Base-by-base conservation (phyloP, 2,113 vertebrate species). In the Grammomys surdaster region DNA sequence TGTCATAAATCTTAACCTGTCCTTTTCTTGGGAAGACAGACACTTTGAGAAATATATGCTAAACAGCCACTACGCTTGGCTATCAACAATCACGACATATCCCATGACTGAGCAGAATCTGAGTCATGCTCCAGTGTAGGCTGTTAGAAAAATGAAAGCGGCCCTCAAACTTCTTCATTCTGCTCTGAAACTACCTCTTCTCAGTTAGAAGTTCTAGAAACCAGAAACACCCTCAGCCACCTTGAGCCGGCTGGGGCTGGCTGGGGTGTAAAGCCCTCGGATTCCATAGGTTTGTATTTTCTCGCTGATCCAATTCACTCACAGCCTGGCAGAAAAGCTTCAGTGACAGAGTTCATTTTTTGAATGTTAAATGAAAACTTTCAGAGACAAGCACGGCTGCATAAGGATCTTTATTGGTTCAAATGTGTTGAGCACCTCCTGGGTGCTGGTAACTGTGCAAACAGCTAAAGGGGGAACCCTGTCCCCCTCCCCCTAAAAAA, bases 31-130 rank as follows among this genome's bases (percentile, higher is more conserved):
- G 46, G 22, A 36, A 97, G 17, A 86, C 12, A 95, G 2, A 97
- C 4, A 72, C 89, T 76, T 92, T 88, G 40, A 85, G 3, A 51
- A 92, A 90, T 93, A 97, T 92, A 73, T 91, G 80, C 77, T 48
- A 26, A 94, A 94, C 92, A 67, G 24, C 92, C 67, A 51, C 33
- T 82, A 72, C 63, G 40, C 10, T 72, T 95, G 78, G 24, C 69
- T 72, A 31, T 51, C 40, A 40, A 72, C 8, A 56, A 48, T 19
- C 72, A 46, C 85, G 63, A 77, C 46, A 54, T 2, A 86, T 75
- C 67, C 69, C 31, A 88, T 89, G 80, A 91, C 46, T 56, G 63
- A 78, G 28, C 28, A n/a, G 75, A 24, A 89, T 80, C 80, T 88
- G 92, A 97, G 46, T 96, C 93, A 89, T 1, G 8, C 60, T 40